Base-by-base conservation (phyloP, 2,113 vertebrate genomes). In the Gavialis gangeticus region DNA sequence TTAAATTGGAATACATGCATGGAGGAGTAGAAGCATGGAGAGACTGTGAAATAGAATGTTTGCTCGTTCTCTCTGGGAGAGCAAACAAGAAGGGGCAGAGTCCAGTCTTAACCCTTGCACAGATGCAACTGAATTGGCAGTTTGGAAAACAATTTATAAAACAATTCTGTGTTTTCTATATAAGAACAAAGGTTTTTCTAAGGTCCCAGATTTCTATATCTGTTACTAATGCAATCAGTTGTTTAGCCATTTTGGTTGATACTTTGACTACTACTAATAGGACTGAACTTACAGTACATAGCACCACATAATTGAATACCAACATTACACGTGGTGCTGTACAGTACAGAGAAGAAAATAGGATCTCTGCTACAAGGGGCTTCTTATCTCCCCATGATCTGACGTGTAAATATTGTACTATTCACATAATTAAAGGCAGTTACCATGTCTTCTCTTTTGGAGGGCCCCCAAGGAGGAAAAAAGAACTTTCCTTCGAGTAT, bases 381-480 rank as follows among this genome's bases (percentile, higher is more conserved):
- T 46, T 46, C 46, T 6, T 46, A 46, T 46, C 46, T 46, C 46
- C 7, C 46, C 46, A 46, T 46, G 75, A 93, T 91, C 85, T 75
- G 77, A 88, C 91, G 67, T 69, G 66, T 89, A 89, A 96, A 92
- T 84, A 91, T 95, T 94, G 95, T 79, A 5, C 4, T 85, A 17
- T 30, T 95, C 30, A 8, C 54, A 46, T 46, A 46, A 46, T 89
- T 93, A 69, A 82, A 86, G 7, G 3, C 60, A 66, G 84, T 92
- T 93, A 95, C 46, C 46, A 46, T 46, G 46, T 46, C 46, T 46
- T 46, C 46, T 7, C 46, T 46, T 46, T 46, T 9, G 46, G 9
- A 46, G 3, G 46, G 46, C 46, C 46, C 46, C 46, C 46, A 46
- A 46, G 46, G 46, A 46, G 46, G 8, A 9, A 46, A 46, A 46